Conservation (phyloP, 2,113 vertebrate species). For the Phalacrocorax carbo region DNA sequence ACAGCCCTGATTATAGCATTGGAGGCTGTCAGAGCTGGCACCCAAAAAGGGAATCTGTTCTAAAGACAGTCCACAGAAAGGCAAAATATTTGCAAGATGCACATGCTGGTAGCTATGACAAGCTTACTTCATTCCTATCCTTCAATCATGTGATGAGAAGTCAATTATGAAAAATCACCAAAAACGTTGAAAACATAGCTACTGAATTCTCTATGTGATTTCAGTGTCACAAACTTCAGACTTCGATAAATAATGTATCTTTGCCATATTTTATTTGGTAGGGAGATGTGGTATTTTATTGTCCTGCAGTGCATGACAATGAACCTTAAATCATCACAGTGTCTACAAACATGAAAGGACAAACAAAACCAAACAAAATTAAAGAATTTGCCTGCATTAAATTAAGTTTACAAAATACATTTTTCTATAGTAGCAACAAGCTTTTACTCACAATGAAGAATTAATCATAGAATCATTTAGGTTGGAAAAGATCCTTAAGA, state of each 20-base stretch:
- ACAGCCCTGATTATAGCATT: background rate
- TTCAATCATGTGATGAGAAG: background rate
- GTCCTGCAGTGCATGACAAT: background rate
- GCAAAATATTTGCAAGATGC: background rate
- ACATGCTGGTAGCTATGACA: background rate
- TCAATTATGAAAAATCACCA: background rate
- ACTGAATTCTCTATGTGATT: background rate
- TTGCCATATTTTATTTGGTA: background rate
- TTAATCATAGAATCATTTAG: background rate
- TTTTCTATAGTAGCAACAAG: background rate
- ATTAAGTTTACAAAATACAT: background rate
- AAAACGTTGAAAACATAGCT: background rate
- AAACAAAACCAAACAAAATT: background rate
- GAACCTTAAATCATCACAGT: background rate
- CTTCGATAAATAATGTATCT: background rate
- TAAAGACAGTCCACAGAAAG: background rate
- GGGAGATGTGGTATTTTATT: background rate
- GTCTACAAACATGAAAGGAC: background rate
- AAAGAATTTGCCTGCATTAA: background rate
- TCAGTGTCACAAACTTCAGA: background rate
- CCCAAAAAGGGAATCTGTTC: background rate
- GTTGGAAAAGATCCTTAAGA: background rate
- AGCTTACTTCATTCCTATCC: background rate
- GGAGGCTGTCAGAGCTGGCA: background rate
- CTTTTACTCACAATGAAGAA: conserved; percentile 7